Evolutionary conservation across 2,888 invertebrate species (phyloP).

Genomic region (Drosophila suboccidentalis): DNA sequence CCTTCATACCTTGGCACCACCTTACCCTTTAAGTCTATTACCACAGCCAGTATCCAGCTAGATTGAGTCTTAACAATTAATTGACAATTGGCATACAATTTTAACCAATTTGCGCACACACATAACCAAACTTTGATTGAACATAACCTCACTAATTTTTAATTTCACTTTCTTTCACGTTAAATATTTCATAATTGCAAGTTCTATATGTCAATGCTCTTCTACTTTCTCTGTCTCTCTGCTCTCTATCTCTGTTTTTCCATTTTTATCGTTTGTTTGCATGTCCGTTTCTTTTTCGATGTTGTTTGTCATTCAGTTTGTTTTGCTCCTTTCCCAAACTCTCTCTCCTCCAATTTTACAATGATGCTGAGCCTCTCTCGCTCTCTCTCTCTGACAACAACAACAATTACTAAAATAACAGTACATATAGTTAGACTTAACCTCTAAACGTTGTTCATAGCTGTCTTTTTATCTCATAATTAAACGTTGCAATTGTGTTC

Average conservation of each 20-base stretch:
- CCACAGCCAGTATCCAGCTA: conserved; percentile 67
- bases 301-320: conserved; percentile 35
- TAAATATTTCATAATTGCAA: conserved; percentile 62
- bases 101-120: conserved; percentile 43
- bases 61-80: conserved; percentile 61
- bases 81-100: conserved; percentile 51
- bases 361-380: conserved; percentile 42
- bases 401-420: conserved; percentile 32
- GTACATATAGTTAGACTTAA: conserved; percentile 48
- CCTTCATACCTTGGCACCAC: conserved; percentile 53
- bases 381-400: conserved; percentile 36
- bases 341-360: conserved; percentile 24
- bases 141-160: conserved; percentile 34
- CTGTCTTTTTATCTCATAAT: conserved; percentile 73
- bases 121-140: conserved; percentile 40
- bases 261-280: conserved; percentile 48
- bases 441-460: conserved; percentile 75
- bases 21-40: conserved; percentile 20
- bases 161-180: conserved; percentile 44
- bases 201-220: conserved; percentile 51
- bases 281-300: conserved; percentile 59
- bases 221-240: conserved; percentile 26
- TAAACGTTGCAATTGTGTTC: conserved; percentile 84
- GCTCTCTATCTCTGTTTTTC: conserved; percentile 22
- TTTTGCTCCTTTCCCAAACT: conserved; percentile 13